phyloP scores from a whole-genome alignment of 2,797 vertebrate genomes.

The Etheostoma nigrum region DNA sequence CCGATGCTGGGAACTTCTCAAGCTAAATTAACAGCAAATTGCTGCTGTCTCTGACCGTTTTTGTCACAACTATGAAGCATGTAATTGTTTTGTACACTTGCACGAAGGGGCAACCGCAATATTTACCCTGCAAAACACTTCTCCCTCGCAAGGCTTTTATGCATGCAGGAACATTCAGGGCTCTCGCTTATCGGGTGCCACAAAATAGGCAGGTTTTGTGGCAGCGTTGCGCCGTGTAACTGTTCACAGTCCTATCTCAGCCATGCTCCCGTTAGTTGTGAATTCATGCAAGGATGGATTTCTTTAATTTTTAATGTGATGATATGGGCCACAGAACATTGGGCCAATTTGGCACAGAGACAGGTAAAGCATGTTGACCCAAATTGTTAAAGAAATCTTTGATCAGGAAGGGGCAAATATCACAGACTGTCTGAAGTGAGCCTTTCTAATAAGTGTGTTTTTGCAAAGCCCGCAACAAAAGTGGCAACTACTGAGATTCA shows the following conservation, averaged over 20 bases:
- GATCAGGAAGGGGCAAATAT: constrained; percentile 31
- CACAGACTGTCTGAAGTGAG: constrained; percentile 3
- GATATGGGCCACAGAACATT: not conserved
- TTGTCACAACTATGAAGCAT: constrained; percentile 68
- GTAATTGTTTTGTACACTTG: constrained; percentile 70
- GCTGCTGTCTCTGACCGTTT: constrained; percentile 51
- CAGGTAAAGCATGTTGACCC: constrained; percentile 29
- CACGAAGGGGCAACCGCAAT: constrained; percentile 48
- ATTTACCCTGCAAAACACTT: constrained; percentile 63
- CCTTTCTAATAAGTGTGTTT: constrained; percentile 7
- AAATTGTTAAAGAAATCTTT: constrained; percentile 36
- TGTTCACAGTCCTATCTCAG: constrained; percentile 53
- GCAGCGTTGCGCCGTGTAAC: constrained; percentile 48
- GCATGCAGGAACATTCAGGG: constrained; percentile 58
- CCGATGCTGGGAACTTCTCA: constrained; percentile 44
- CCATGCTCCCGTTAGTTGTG: constrained; percentile 50
- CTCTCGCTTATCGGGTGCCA: constrained; percentile 60
- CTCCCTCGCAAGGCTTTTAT: constrained; percentile 57
- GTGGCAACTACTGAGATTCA: not conserved
- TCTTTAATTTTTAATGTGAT: constrained; percentile 5
- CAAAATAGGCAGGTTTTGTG: constrained; percentile 60
- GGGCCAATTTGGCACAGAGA: constrained; percentile 22
- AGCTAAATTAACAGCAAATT: constrained; percentile 63
- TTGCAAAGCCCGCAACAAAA: not conserved
- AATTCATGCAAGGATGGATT: constrained; percentile 31